A percentile compares a stretch with the other conserved stretches of the same genome.
phyloP scores from a whole-genome alignment of 2,797 vertebrate species.

The Rhinoraja longicauda region DNA sequence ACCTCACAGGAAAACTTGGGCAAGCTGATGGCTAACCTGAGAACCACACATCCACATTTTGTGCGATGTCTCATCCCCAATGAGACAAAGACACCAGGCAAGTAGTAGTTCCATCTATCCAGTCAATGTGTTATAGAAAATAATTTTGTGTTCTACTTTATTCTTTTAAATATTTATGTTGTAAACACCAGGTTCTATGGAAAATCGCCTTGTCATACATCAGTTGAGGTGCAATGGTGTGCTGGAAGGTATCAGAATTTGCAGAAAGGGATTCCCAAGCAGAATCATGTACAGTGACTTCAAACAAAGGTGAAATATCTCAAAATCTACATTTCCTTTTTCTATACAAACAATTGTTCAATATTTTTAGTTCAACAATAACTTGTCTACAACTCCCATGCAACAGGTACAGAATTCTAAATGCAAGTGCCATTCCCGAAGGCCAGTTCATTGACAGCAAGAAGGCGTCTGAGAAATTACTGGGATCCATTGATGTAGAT shows the following conservation, averaged over 20 bases:
- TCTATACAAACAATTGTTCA: not conserved
- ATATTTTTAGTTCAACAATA: not conserved
- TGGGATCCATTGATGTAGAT: constrained; percentile 74
- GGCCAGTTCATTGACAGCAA: constrained; percentile 85
- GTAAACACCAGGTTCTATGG: constrained; percentile 67
- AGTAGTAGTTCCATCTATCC: not conserved
- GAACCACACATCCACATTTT: constrained; percentile 66
- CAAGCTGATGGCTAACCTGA: constrained; percentile 69
- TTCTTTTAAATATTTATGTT: not conserved
- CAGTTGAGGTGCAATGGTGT: constrained; percentile 83
- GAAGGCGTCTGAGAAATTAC: constrained; percentile 77
- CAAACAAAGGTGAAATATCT: constrained; percentile 69
- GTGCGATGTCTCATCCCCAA: constrained; percentile 65
- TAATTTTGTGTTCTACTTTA: not conserved
- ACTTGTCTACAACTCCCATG: not conserved
- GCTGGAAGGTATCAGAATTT: constrained; percentile 80
- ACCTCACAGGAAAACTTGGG: constrained; percentile 81
- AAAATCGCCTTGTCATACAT: constrained; percentile 80
- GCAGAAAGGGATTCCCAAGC: constrained; percentile 80
- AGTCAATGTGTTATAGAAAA: not conserved
- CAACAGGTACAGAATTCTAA: constrained; percentile 69
- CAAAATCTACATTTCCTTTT: not conserved
- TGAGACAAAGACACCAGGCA: constrained; percentile 67
- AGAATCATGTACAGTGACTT: constrained; percentile 83
- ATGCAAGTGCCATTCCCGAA: constrained; percentile 76